These are phyloP conservation scores for Echinops telfairi DNA, from an alignment of 2,113 vertebrate genomes.

Conservation along the genomic window DNA sequence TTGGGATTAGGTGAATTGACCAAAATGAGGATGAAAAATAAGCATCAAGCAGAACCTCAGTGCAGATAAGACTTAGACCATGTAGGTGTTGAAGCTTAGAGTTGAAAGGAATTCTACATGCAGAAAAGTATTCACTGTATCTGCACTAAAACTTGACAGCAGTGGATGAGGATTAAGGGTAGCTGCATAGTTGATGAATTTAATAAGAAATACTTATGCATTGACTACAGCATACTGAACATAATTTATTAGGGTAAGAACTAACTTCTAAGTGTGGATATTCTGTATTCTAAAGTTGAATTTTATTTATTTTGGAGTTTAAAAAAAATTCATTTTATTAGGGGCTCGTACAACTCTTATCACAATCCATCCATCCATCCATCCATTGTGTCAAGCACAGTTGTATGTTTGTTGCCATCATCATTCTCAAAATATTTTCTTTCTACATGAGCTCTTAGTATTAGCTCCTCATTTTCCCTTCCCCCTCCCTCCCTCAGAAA, in stretches of 20 bases:
- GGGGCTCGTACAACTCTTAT: no score
- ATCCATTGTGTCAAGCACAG: no score
- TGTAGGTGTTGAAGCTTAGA: neutral
- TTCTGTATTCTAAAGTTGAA: neutral
- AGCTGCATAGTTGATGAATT: neutral
- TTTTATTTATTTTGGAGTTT: neutral
- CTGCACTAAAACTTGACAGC: neutral
- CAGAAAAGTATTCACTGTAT: neutral
- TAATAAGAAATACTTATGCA: neutral
- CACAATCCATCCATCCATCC: no score
- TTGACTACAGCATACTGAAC: neutral
- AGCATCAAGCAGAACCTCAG: neutral
- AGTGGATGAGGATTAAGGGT: neutral
- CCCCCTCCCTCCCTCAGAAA: no score
- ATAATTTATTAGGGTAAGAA: neutral
- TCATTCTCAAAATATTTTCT: no score
- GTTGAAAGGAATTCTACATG: neutral
- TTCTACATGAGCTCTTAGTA: no score
- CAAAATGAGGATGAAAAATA: neutral
- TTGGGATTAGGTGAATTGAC: slow-evolving; percentile 41
- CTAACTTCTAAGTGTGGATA: neutral
- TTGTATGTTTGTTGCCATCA: no score
- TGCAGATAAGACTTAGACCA: neutral
- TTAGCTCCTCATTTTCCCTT: no score
- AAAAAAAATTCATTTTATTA: no score